Evolutionary conservation across 2,797 vertebrate genomes (phyloP), one percentile per base, ranked within the genome.

Genomic region (Spheniscus humboldti): DNA sequence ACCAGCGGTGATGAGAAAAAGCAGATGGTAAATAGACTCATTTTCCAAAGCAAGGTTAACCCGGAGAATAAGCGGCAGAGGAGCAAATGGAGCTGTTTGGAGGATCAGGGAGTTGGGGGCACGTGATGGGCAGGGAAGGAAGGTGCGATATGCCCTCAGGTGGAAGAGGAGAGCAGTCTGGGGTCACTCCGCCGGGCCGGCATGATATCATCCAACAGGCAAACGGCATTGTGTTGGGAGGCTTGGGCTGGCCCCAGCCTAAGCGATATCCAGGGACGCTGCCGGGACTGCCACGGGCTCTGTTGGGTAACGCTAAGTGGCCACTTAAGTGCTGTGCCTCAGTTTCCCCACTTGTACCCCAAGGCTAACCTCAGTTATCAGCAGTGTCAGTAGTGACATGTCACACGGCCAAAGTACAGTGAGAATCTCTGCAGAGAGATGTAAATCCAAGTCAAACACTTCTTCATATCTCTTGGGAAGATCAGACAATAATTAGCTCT

Each of bases 1-100:
- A 6, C 31, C 0, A 4, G 41, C 0, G 0, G 48, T 0, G 13
- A 30, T 24, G 57, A 66, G 78, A 24, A 56, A n/a, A 43, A 56
- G 57, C 83, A 78, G 72, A 41, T 6, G n/a, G 60, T 20, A 48
- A 88, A 91, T 2, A 4, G 41, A 45, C 15, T 39, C 10, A 4
- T 85, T 69, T 84, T 73, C 74, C 12, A 12, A 48, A 82, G 20
- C 23, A 16, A 66, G 30, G 71, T 27, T 62, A 33, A 83, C 20
- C 37, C 0, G 0, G 33, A 33, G 33, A 33, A 24, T 4, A 57
- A 47, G 27, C 22, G 6, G 8, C 57, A 41, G 78, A 47, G 63
- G 37, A 24, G 16, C 13, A 56, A 33, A 71, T 2, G n/a, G 72
- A 73, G 81, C 31, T 18, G 31, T 8, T 13, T 30, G 35, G 45